Base-by-base conservation (phyloP, 2,888 invertebrate genomes). In the Caenorhabditis drosophilae region DNA sequence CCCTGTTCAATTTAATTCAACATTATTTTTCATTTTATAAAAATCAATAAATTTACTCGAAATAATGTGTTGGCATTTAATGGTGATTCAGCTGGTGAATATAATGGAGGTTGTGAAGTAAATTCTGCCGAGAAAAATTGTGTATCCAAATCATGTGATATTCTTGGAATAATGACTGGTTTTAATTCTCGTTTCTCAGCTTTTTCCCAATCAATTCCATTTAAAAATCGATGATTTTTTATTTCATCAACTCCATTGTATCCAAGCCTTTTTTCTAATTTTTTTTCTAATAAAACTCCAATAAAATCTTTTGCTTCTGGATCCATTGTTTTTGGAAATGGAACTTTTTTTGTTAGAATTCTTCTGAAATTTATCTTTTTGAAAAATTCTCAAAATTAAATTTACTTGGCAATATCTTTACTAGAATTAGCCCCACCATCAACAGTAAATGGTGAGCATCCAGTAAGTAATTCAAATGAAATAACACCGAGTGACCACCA, bases 401-500 rank as follows among this genome's bases (percentile, higher is more conserved):
- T 81, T 75, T 76, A 87, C 85, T 89, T 88, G 31, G 95, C 94
- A 82, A 97, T 95, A 86, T 96, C 95, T 77, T 92, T 90, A 85
- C 95, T 95, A 1, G 91, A 90, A 85, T 95, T 95, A 84, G 89
- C 90, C 84, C 93, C 92, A 23, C 93, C 94, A 79, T 95, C 93
- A 0, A 94, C 92, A 9, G 96, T 94, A 86, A 97, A 97, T 2
- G 97, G 97, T 0, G 95, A 95, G 7, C 94, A 93, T 51, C 97
- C 96, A 0, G 95, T 96, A 53, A 97, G 86, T 41, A 97, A 88
- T 86, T 97, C 96, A 87, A 95, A 97, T 0, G 94, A 92, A 44
- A 97, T 86, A 1, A 97, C 76, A 25, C 7, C 96, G 90, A 96
- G 91, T 27, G 94, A 94, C 97, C 97, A 97, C 96, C 96, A 97